These are phyloP conservation scores for Lethenteron reissneri DNA, from an alignment of 2,113 vertebrate genomes.

Conservation along the genomic window DNA sequence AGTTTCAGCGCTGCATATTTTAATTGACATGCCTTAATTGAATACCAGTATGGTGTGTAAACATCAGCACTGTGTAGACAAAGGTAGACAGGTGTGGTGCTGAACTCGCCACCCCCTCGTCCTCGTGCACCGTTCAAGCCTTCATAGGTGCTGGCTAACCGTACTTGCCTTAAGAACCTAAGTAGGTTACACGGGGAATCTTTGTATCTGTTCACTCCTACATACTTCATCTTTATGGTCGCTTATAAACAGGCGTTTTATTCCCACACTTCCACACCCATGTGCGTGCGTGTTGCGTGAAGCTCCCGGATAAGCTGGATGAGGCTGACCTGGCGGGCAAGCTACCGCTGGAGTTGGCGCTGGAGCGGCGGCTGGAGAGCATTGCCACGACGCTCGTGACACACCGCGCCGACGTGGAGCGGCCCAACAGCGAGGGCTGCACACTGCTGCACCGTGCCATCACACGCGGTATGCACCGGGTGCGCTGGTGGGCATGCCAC, in stretches of 20 bases:
- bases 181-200: neutral
- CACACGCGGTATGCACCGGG: conserved; percentile 45
- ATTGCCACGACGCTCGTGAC: conserved; percentile 77
- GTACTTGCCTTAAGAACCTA: too few relatives aligned
- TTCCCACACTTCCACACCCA: neutral
- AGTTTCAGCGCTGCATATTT: too few relatives aligned
- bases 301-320: conserved; percentile 73
- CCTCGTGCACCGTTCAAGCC: too few relatives aligned
- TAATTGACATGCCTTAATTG: too few relatives aligned
- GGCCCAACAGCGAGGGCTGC: conserved; percentile 77
- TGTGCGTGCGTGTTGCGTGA: neutral
- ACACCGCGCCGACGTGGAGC: conserved; percentile 72
- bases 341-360: conserved; percentile 66
- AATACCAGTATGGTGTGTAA: too few relatives aligned
- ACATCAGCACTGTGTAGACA: too few relatives aligned
- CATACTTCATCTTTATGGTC: neutral
- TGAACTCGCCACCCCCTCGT: too few relatives aligned
- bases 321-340: conserved; percentile 79
- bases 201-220: neutral
- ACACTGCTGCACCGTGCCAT: conserved; percentile 90
- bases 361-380: conserved; percentile 57
- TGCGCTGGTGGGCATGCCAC: too few relatives aligned
- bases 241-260: neutral
- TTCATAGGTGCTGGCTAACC: too few relatives aligned
- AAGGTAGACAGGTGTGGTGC: too few relatives aligned